Conservation (phyloP, 2,113 vertebrate genomes). For the Bubo blakistoni region DNA sequence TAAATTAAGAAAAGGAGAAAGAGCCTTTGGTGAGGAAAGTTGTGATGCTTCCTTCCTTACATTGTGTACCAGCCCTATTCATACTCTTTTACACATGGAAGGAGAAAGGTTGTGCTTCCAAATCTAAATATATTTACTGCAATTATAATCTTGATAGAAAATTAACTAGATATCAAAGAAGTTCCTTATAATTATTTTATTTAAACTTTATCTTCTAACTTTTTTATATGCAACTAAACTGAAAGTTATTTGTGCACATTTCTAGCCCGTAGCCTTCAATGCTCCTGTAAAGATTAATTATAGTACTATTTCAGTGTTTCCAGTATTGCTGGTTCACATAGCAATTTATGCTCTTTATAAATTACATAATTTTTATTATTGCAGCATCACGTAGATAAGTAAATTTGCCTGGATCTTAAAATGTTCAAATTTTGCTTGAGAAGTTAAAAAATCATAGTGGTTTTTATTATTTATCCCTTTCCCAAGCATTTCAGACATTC, state of each 20-base stretch:
- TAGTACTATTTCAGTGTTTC: not conserved
- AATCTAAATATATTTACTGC: not conserved
- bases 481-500: not conserved
- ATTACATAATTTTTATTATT: not conserved
- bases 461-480: not conserved
- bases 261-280: not conserved
- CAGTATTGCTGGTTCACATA: not conserved
- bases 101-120: not conserved
- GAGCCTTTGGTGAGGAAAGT: not conserved
- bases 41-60: not conserved
- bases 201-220: not conserved
- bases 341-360: not conserved
- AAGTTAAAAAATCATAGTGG: not conserved
- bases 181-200: not conserved
- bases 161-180: not conserved
- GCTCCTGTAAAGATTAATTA: not conserved
- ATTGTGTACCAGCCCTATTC: not conserved
- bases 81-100: accelerated
- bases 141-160: not conserved
- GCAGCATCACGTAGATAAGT: not conserved
- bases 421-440: not conserved
- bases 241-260: not conserved
- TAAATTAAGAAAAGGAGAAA: not conserved
- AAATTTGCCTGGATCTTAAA: not conserved
- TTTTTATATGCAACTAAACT: not conserved